Conservation (phyloP, 2,797 vertebrate genomes). For the Arnoldichthys spilopterus region DNA sequence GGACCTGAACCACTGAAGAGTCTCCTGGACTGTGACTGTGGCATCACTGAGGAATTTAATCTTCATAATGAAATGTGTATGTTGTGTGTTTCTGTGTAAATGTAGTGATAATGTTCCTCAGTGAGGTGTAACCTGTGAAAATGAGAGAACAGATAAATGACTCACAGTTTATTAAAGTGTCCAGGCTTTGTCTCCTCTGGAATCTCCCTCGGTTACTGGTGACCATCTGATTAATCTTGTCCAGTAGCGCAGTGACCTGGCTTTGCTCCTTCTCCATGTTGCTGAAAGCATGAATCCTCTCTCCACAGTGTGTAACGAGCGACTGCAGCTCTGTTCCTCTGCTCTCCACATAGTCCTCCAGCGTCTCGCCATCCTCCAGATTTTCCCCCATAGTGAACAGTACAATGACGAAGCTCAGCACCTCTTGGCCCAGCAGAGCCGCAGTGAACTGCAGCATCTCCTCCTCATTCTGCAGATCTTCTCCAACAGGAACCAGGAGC, state of each 20-base stretch:
- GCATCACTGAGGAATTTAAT: too few relatives aligned
- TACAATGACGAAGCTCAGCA: slow-evolving; percentile 17
- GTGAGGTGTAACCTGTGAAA: neutral
- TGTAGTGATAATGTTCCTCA: too few relatives aligned
- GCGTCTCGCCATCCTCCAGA: slow-evolving; percentile 11
- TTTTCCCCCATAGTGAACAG: slow-evolving; percentile 37
- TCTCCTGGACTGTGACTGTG: too few relatives aligned
- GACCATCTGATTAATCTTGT: neutral
- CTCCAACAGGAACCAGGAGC: slow-evolving; percentile 19
- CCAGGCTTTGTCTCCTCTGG: neutral
- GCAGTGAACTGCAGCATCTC: slow-evolving; percentile 20
- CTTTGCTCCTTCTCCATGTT: neutral
- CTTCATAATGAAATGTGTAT: too few relatives aligned
- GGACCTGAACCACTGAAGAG: too few relatives aligned
- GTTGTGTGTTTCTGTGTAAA: too few relatives aligned
- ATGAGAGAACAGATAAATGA: neutral
- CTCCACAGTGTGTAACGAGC: neutral
- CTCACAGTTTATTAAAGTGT: neutral
- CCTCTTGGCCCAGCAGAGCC: neutral
- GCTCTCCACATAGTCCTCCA: neutral
- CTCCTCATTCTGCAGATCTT: slow-evolving; percentile 28
- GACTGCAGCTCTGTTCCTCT: slow-evolving; percentile 4
- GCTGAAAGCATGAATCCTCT: slow-evolving; percentile 16
- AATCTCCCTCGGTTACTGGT: neutral
- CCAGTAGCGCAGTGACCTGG: slow-evolving; percentile 4